Evolutionary conservation across 2,113 vertebrate species (phyloP), one percentile per base, ranked within the genome.

Genomic region (Heterocephalus glaber): DNA sequence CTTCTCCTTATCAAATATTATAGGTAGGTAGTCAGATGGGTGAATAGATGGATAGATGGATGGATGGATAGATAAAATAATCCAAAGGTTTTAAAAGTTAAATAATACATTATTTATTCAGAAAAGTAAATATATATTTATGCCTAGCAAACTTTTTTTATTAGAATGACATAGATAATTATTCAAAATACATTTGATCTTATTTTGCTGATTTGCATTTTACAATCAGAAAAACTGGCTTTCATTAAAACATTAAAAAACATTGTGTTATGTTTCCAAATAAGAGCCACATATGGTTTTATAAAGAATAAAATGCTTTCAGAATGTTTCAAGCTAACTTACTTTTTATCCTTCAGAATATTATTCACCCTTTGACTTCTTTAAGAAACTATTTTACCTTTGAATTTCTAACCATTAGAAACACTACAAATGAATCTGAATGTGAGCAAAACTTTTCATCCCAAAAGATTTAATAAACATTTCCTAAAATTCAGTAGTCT

Each of bases 181-280:
- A 6, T 82, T 2, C 9, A 79, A 91, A 65, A 49, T 38, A 26
- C 2, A 83, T 49, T 54, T 44, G 28, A 81, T 92, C 6, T 82
- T 47, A 79, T 95, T 92, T 86, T 70, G 47, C 0, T 96, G 44
- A 91, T 74, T 95, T 95, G 33, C 66, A 54, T 60, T 92, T 93
- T 92, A 19, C 3, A 81, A 58, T 44, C 66, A 76, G 38, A 60
- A 86, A 93, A 95, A 26, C 2, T 58, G 10, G 63, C 30, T 74
- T 92, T 54, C 30, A 80, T n/a, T 22, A 92, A 90, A 76, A 14
- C 65, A 86, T 60, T 38, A 61, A 68, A 89, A 81, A 49, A 72
- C 17, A 38, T 5, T 33, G 12, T 84, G 5, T 16, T 54, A 44
- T 63, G 89, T 97, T 56, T 76, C 4, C 56, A 86, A 95, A 76